Evolutionary conservation across 2,888 invertebrate genomes (phyloP).

Genomic region (Trachelus stipa): DNA sequence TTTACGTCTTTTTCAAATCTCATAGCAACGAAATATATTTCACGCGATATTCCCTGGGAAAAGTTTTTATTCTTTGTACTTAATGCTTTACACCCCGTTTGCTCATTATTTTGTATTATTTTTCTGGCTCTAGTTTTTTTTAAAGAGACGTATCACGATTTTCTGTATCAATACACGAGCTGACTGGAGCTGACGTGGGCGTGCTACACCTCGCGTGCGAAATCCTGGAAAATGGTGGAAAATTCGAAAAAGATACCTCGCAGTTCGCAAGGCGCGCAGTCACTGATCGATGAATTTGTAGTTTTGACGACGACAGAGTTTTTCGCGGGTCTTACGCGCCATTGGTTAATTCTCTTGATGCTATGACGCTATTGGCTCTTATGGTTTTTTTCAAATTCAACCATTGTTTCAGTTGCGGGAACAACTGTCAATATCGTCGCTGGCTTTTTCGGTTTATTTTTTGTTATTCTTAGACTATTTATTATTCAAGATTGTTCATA

Average conservation of each 20-base stretch:
- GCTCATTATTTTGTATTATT: background rate
- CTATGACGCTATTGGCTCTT: background rate
- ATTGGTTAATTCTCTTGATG: background rate
- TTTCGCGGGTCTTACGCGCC: background rate
- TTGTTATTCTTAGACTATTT: background rate
- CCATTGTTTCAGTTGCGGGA: background rate
- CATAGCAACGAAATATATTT: too few relatives aligned
- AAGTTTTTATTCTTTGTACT: background rate
- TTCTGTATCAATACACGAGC: background rate
- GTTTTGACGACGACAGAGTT: background rate
- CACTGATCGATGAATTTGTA: background rate
- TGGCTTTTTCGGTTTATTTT: background rate
- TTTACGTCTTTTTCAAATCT: too few relatives aligned
- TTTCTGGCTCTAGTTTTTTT: background rate
- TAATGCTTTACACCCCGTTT: background rate
- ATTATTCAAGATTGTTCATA: background rate
- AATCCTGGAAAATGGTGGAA: background rate
- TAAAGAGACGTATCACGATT: background rate
- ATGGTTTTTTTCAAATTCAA: background rate
- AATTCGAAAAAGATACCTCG: background rate
- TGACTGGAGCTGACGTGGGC: background rate
- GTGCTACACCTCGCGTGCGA: background rate
- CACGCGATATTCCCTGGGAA: background rate
- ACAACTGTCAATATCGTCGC: background rate
- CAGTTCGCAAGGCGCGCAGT: background rate